Evolutionary conservation across 2,888 invertebrate species (phyloP).

Genomic region (Oscheius sp.): DNA sequence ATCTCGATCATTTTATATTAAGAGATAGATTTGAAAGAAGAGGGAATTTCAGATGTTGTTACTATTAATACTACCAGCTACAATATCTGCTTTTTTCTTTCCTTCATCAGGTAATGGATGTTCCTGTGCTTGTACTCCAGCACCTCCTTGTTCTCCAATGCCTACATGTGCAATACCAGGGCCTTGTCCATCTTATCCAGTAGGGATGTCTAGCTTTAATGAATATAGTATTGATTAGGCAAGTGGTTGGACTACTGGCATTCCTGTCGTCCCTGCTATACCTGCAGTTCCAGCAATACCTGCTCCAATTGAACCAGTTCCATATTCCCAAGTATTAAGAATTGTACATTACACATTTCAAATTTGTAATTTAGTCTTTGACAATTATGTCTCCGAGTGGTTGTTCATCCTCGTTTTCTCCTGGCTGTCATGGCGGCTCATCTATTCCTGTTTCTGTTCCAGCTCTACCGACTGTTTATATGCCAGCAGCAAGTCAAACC

Average conservation of each 20-base stretch:
- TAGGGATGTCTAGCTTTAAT: neutral
- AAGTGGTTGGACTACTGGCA: neutral
- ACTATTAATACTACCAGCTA: neutral
- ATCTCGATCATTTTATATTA: too few species aligned
- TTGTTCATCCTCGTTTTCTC: conserved; percentile 21
- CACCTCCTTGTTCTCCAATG: conserved; percentile 39
- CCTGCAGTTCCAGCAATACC: conserved; percentile 23
- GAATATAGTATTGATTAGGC: neutral
- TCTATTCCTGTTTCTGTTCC: neutral
- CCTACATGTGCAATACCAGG: conserved; percentile 42
- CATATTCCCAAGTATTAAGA: neutral
- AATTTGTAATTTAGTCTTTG: conserved; percentile 9
- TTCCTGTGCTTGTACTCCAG: conserved; percentile 35
- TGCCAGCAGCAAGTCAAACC: conserved; percentile 9
- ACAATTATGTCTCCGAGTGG: conserved; percentile 10
- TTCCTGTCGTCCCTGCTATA: neutral
- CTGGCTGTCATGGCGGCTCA: neutral
- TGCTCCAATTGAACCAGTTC: neutral
- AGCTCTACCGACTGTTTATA: conserved; percentile 5
- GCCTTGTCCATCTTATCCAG: conserved; percentile 31
- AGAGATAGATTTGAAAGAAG: too few species aligned
- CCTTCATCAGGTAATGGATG: conserved; percentile 30
- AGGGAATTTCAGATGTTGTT: neutral
- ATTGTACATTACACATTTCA: neutral
- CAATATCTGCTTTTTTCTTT: conserved; percentile 30